A percentile compares a stretch with the other conserved stretches of the same genome.
These are phyloP conservation scores for Todus mexicanus DNA, from an alignment of 2,797 vertebrate genomes.

Conservation along the genomic window DNA sequence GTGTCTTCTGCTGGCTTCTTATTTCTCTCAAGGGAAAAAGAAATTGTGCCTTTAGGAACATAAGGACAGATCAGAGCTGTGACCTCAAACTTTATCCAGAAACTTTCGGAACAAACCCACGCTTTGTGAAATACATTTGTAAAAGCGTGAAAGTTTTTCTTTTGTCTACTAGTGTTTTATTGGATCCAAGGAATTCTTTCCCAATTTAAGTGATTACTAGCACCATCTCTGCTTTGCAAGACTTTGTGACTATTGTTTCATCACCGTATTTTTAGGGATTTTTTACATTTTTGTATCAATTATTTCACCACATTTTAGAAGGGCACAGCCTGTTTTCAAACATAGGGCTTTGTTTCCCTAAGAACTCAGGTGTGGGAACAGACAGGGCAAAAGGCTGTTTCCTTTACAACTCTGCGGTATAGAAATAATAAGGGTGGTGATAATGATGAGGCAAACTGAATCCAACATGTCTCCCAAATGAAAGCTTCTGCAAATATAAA, in stretches of 20 bases:
- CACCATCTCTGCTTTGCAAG: conserved; percentile 3
- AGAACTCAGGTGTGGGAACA: background rate
- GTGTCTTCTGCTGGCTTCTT: background rate
- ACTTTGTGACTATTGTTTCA: conserved; percentile 37
- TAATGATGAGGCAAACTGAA: background rate
- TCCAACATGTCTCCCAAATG: background rate
- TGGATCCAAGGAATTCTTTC: conserved; percentile 33
- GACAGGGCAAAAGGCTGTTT: background rate
- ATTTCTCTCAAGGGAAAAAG: background rate
- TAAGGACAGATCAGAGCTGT: background rate
- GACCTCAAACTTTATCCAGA: conserved; percentile 22
- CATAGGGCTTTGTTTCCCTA: background rate
- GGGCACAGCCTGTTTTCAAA: background rate
- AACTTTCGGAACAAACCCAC: conserved; percentile 4
- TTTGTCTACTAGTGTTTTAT: background rate
- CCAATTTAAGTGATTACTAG: conserved; percentile 30
- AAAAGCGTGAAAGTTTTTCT: background rate
- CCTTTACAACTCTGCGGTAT: background rate
- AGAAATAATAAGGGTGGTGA: background rate
- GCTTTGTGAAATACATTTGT: conserved; percentile 1
- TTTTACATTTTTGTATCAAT: background rate
- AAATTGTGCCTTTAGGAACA: conserved; percentile 10
- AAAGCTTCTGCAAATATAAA: background rate
- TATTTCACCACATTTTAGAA: background rate
- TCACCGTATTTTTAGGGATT: background rate